Evolutionary conservation across 2,888 invertebrate genomes (phyloP), one percentile per base, ranked within the genome.

Genomic region (Tanypteryx hageni): DNA sequence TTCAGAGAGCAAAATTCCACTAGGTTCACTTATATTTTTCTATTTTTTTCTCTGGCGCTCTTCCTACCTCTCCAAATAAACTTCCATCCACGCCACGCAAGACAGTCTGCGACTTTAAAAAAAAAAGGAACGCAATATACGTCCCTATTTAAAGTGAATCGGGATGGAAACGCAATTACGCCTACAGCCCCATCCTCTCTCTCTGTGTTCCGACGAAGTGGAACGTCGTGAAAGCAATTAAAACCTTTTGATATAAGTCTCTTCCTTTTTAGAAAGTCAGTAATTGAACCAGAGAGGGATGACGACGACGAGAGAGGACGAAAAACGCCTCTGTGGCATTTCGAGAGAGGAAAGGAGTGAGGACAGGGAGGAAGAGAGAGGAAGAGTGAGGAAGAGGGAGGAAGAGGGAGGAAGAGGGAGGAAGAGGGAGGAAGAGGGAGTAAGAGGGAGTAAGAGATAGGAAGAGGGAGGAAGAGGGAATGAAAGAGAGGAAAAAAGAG

Each of bases 211-310:
- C 16, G n/a, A 68, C 68, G 68, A 68, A 22, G 22, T 76, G 76
- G 27, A 68, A 22, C 68, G 22, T 68, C 68, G n/a, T 22, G 68
- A 27, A n/a, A 76, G 76, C 27, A 18, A 27, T 76, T 76, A n/a
- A 68, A 68, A 18, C 22, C 68, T 27, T 76, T 76, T 22, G 76
- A 76, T 76, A 76, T 27, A 76, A 27, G 76, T 76, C 76, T 76
- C 27, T 27, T 76, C 27, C 76, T 27, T 76, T 76, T 27, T 76
- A 76, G 76, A 76, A 76, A 76, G 76, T 76, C 27, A 27, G 9
- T 27, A 11, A 76, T 18, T 14, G 27, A 76, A 76, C 22, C 76
- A 76, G 13, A 44, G 44, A 44, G 5, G 44, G 44, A 44, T 44
- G 44, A 44, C 5, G 44, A 44, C 44, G 44, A 44, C 5, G 44